Conservation (phyloP, 2,113 vertebrate species). For the Hystrix brachyura region DNA sequence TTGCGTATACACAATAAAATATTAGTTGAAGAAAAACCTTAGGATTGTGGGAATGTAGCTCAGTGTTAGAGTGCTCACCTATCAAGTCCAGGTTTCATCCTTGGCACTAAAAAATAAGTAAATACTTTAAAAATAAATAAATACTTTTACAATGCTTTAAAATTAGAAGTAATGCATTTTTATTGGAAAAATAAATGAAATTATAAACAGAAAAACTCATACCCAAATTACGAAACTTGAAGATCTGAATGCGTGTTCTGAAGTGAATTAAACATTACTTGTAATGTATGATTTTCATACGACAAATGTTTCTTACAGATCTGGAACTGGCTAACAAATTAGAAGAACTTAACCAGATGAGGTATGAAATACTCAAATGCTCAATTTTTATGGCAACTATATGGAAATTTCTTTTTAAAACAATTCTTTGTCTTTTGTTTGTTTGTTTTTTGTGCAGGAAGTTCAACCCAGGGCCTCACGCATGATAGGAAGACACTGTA, state of each 20-base stretch:
- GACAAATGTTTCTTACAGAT: constrained; percentile 55
- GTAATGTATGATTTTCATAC: constrained; percentile 11
- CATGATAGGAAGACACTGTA: background rate
- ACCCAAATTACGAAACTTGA: background rate
- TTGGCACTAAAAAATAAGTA: background rate
- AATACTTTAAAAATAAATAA: background rate
- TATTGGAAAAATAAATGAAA: background rate
- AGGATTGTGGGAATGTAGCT: background rate
- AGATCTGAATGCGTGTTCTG: background rate
- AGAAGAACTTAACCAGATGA: constrained; percentile 61
- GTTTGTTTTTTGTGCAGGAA: background rate
- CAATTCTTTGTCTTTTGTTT: background rate
- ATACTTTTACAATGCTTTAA: background rate
- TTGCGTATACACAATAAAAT: background rate
- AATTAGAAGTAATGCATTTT: constrained; percentile 10
- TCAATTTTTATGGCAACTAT: constrained; percentile 40
- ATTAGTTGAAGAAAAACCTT: background rate
- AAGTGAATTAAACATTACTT: constrained; percentile 4
- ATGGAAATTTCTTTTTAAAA: background rate
- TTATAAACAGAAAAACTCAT: background rate
- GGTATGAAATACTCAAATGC: background rate
- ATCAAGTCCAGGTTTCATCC: background rate
- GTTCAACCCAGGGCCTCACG: background rate
- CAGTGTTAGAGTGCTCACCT: background rate
- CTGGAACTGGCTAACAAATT: constrained; percentile 29